phyloP scores from a whole-genome alignment of 1,140 invertebrate species.

The Drosophila arawakana region DNA sequence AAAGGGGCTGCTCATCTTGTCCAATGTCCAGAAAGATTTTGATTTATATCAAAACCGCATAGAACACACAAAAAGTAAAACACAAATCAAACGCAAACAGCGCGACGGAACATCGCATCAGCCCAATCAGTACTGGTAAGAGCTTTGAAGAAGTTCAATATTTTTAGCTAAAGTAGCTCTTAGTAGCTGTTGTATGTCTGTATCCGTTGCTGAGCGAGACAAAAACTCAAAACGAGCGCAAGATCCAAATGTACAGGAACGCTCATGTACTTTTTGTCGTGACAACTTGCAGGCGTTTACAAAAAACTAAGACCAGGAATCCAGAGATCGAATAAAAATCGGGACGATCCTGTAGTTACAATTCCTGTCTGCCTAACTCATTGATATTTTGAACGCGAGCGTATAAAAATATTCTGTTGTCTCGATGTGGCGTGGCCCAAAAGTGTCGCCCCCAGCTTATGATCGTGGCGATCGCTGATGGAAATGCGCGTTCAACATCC shows the following conservation, averaged over 20 bases:
- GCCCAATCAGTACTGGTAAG: conserved; percentile 37
- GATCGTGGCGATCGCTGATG: conserved; percentile 60
- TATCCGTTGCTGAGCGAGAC: conserved; percentile 21
- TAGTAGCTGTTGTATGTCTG: conserved; percentile 21
- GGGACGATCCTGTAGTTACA: conserved; percentile 27
- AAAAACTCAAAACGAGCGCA: conserved; percentile 67
- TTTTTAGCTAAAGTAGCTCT: conserved; percentile 20
- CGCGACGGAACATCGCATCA: conserved; percentile 80
- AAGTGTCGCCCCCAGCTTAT: conserved; percentile 77
- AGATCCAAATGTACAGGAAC: conserved; percentile 72
- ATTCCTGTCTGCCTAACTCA: conserved; percentile 58
- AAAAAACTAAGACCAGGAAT: conserved; percentile 60
- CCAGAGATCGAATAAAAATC: conserved; percentile 36
- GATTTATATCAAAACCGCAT: conserved; percentile 75
- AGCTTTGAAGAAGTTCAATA: conserved; percentile 34
- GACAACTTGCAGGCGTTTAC: conserved; percentile 35
- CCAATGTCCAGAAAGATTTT: conserved; percentile 68
- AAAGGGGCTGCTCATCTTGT: conserved; percentile 49
- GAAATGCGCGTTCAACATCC: conserved; percentile 39
- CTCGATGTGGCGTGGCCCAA: conserved; percentile 69
- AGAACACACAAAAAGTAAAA: conserved; percentile 67
- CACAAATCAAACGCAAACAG: conserved; percentile 80
- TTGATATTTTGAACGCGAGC: conserved; percentile 84
- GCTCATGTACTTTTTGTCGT: conserved; percentile 59
- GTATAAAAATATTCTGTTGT: conserved; percentile 84